phyloP scores from a whole-genome alignment of 2,797 vertebrate species.

The Sebastes melanostomus region DNA sequence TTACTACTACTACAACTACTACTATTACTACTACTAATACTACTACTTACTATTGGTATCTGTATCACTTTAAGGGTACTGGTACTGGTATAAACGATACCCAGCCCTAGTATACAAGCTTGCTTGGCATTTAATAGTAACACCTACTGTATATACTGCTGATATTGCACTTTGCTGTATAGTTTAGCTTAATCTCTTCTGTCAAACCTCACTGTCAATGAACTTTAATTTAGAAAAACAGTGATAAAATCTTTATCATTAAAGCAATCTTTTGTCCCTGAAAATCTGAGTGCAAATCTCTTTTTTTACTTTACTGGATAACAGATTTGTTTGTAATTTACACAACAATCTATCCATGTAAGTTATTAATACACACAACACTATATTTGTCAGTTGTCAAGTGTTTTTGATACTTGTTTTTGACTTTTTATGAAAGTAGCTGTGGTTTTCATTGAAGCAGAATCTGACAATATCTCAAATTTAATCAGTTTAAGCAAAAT shows the following conservation, averaged over 20 bases:
- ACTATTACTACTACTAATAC: too few species aligned
- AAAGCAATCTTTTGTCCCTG: too few species aligned
- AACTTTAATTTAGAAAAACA: too few species aligned
- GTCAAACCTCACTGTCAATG: not conserved
- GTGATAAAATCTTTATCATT: too few species aligned
- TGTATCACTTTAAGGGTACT: too few species aligned
- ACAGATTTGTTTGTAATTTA: not conserved
- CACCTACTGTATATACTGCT: conserved; percentile 19
- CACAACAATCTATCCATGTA: not conserved
- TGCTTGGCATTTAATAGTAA: conserved; percentile 25
- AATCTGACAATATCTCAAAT: not conserved
- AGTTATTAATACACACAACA: not conserved
- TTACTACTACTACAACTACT: too few species aligned
- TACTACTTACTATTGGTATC: too few species aligned
- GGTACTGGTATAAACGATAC: too few species aligned
- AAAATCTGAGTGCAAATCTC: too few species aligned
- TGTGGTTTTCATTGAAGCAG: not conserved
- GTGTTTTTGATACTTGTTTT: not conserved
- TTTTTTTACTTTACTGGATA: not conserved
- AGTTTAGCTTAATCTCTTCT: not conserved
- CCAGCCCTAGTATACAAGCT: not conserved
- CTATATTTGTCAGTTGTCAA: not conserved
- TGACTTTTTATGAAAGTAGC: not conserved
- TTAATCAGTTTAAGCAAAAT: not conserved
- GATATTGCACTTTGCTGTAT: conserved; percentile 64